phyloP scores from a whole-genome alignment of 1,140 invertebrate species.

The Musca domestica region DNA sequence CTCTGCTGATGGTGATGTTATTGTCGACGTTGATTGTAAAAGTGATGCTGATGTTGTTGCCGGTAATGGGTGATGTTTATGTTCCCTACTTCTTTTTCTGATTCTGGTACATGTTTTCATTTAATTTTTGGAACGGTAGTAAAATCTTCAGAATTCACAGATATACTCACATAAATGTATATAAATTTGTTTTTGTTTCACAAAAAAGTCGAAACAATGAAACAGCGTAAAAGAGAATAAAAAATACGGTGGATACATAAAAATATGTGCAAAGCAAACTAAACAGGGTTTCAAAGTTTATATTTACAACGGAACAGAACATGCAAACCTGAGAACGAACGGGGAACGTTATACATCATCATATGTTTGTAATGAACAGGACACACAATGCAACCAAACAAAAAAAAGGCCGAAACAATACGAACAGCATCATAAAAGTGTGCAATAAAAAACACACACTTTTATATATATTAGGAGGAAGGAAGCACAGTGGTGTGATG shows the following conservation, averaged over 20 bases:
- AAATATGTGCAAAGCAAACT: background rate
- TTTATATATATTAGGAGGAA: too few relatives aligned
- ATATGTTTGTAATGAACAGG: too few relatives aligned
- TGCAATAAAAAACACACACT: too few relatives aligned
- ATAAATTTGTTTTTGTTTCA: background rate
- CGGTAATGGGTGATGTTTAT: background rate
- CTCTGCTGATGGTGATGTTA: slow-evolving; percentile 3
- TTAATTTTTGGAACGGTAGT: background rate
- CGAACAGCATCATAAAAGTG: too few relatives aligned
- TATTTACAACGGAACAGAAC: background rate
- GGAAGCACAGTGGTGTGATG: too few relatives aligned
- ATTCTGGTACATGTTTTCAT: background rate
- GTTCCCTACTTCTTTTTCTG: background rate
- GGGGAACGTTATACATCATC: too few relatives aligned
- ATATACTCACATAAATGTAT: background rate
- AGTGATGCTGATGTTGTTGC: too few relatives aligned
- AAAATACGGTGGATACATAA: too few relatives aligned
- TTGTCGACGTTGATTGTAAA: background rate
- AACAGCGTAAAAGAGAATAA: too few relatives aligned
- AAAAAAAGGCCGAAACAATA: too few relatives aligned
- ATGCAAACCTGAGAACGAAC: background rate
- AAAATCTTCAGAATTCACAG: slow-evolving; percentile 9
- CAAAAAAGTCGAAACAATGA: background rate
- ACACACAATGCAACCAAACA: too few relatives aligned
- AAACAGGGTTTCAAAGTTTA: slow-evolving; percentile 11